Evolutionary conservation across 2,888 invertebrate genomes (phyloP), one percentile per base, ranked within the genome.

Genomic region (Oscheius myriophilus): DNA sequence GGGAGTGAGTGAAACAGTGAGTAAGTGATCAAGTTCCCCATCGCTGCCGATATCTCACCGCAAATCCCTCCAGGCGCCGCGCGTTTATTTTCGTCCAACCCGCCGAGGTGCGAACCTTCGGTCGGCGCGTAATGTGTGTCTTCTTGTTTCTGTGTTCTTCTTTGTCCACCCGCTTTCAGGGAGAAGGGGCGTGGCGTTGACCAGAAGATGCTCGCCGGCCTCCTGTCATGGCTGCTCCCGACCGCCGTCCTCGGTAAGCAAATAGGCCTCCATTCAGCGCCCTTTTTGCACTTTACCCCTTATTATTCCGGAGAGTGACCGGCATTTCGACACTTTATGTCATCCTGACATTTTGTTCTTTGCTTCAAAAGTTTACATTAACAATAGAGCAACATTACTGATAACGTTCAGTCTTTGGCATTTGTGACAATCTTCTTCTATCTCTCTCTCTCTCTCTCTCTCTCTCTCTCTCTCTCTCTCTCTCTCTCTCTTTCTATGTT

Each of bases 131-230:
- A 55, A 53, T 52, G 54, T 64, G 69, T 45, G 64, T 62, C 58
- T 69, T 64, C 64, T 64, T 64, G 58, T 69, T 62, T 69, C 58
- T 58, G 58, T 64, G 58, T 65, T 58, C 45, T 69, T 58, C 58
- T 67, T 69, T 69, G 55, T 55, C 54, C 62, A 62, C 54, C 51
- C 57, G 54, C 54, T 58, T 61, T 63, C 62, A 62, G n/a, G 39
- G 49, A 33, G 23, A 61, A 12, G 11, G 49, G 61, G 61, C 61
- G 61, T 46, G 26, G 49, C 61, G 23, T 49, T 49, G 16, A 46
- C 46, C 61, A 61, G 61, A 61, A 61, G 61, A 61, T 61, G 61
- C 61, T 61, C 61, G 61, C 61, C 46, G 61, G 49, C 49, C 59
- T 59, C 59, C 61, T 61, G 61, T 61, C 61, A 61, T 61, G 61